A percentile compares a stretch with the other conserved stretches of the same genome.
phyloP scores from a whole-genome alignment of 2,888 invertebrate species.

The Caenorhabditis afra region DNA sequence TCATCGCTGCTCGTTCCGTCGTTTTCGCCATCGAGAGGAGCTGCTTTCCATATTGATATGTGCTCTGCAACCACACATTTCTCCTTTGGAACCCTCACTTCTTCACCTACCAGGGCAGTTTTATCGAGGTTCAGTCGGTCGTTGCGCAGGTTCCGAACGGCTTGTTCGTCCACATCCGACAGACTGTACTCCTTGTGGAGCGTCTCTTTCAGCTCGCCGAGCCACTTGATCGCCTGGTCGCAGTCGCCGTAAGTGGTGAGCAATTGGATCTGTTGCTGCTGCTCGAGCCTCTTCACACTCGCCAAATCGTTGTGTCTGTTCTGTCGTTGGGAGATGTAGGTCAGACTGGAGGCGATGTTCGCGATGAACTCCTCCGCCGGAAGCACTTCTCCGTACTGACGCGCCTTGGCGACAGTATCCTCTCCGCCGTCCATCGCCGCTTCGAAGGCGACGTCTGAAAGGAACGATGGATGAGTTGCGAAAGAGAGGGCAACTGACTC shows the following conservation, averaged over 20 bases:
- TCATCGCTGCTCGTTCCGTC: constrained; percentile 41
- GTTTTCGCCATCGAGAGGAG: constrained; percentile 86
- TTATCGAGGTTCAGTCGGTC: constrained; percentile 88
- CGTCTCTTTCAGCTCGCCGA: constrained; percentile 87
- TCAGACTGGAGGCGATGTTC: constrained; percentile 44
- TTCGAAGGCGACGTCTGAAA: constrained; percentile 42
- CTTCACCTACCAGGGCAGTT: constrained; percentile 85
- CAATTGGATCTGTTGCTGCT: constrained; percentile 88
- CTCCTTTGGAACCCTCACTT: too few species aligned
- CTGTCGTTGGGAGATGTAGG: constrained; percentile 41
- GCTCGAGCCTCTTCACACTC: constrained; percentile 87
- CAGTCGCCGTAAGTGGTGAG: constrained; percentile 88
- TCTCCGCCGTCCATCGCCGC: constrained; percentile 50
- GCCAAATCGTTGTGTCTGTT: constrained; percentile 85
- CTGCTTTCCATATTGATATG: constrained; percentile 89
- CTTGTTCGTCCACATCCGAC: constrained; percentile 81
- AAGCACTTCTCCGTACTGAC: constrained; percentile 49
- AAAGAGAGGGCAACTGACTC: constrained; percentile 40
- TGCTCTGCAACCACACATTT: constrained; percentile 85
- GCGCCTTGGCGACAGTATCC: constrained; percentile 35
- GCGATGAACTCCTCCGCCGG: constrained; percentile 50
- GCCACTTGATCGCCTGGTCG: constrained; percentile 87
- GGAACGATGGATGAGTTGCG: not conserved
- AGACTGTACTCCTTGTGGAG: constrained; percentile 82
- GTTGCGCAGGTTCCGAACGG: constrained; percentile 87